Percentiles rank a stretch among this genome's conserved stretches.
phyloP scores from a whole-genome alignment of 2,888 invertebrate genomes.

The Philhelius pedissequus region DNA sequence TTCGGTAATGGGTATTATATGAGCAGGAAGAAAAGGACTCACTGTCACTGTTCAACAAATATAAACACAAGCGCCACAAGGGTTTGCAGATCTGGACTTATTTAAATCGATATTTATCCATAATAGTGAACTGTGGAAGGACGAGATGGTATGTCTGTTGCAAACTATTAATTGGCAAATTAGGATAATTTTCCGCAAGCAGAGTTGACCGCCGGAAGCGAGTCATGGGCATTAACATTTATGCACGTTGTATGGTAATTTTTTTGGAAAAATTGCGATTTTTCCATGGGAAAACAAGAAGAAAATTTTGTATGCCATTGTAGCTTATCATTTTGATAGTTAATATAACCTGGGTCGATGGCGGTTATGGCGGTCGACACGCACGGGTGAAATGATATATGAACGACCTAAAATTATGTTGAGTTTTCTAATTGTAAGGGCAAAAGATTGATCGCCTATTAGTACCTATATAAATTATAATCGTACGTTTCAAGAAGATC shows the following conservation, averaged over 20 bases:
- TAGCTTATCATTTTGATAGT: conserved; percentile 59
- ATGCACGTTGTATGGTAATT: conserved; percentile 26
- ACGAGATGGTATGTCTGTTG: conserved; percentile 27
- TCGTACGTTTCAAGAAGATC: too few species aligned
- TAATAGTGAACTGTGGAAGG: neutral
- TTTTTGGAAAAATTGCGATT: conserved; percentile 3
- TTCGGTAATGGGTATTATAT: too few species aligned
- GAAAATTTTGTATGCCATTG: conserved; percentile 36
- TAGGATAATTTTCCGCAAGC: conserved; percentile 66
- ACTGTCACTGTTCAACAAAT: neutral
- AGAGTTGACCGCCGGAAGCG: neutral
- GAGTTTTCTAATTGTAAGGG: neutral
- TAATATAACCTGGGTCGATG: conserved; percentile 3
- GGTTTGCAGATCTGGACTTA: neutral
- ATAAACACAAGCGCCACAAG: neutral
- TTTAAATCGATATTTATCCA: conserved; percentile 45
- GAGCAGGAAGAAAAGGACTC: neutral
- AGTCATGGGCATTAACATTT: conserved; percentile 43
- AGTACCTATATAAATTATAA: too few species aligned
- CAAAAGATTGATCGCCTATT: neutral
- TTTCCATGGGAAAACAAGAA: conserved; percentile 55
- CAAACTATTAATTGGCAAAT: conserved; percentile 67
- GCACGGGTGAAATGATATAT: neutral
- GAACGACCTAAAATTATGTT: neutral
- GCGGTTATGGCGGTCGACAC: conserved; percentile 1